Evolutionary conservation across 2,113 vertebrate species (phyloP), one percentile per base, ranked within the genome.

Genomic region (Calyptomena viridis): DNA sequence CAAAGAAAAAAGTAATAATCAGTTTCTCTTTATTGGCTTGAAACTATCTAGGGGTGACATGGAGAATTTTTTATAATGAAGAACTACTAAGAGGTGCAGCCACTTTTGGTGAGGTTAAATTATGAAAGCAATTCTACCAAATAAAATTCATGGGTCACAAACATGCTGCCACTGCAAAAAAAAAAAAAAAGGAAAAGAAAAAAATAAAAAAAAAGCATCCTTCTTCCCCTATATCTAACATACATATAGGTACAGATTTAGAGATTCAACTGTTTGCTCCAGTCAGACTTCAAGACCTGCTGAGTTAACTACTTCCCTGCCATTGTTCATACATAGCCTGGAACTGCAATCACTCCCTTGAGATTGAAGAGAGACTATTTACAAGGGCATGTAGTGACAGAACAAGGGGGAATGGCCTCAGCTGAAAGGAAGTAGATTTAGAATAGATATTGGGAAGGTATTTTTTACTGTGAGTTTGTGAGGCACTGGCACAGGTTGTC

Each of bases 41-140:
- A 95, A 66, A 91, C 69, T 94, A 73, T 88, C 91, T n/a, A 73
- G 33, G 24, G 47, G 63, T 6, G 17, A 96, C 87, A 80, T 28
- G 62, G 64, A 92, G 27, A 33, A 95, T 95, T 53, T 83, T 89
- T 97, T 91, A 84, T 91, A 92, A 94, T 88, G 78, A 97, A 94
- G 93, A 95, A 94, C 73, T 84, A 25, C 87, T 63, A 52, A 73
- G 68, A 91, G 55, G 78, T 2, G 0, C 82, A 95, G 75, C 62
- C 71, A 80, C 28, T 90, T 91, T 85, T 87, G 82, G 78, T 74
- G 82, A 64, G 40, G 66, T 77, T 94, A 93, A 96, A 94, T 97
- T 96, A 97, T 93, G 87, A 84, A 86, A 91, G 81, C 84, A 93
- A 93, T 96, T 94, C 84, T 88, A 67, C 35, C 59, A 91, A 90